Base-by-base conservation (phyloP, 2,113 vertebrate species). In the Lethenteron reissneri region DNA sequence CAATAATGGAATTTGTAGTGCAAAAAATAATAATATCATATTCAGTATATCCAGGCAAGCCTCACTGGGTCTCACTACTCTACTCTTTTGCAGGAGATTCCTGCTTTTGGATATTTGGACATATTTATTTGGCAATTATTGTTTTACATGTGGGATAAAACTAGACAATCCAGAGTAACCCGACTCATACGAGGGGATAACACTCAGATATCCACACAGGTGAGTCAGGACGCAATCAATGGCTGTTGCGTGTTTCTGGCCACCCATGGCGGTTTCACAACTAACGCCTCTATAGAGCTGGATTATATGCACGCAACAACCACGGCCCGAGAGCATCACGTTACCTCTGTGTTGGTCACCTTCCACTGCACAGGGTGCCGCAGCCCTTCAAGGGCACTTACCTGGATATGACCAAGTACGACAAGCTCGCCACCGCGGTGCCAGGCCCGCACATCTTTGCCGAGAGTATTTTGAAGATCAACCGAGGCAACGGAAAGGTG, bases 381-480 rank as follows among this genome's bases (percentile, higher is more conserved):
- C 90, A 95, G n/a, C 88, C 91, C 0, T 99, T 99, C 80, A 91
- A 88, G 82, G 94, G 94, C 41, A 87, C 94, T 81, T 99, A 99
- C 78, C 69, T 99, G 81, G 94, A 96, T 81, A 91, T 99, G 77
- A 91, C 94, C 70, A 99, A 95, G 77, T 97, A 94, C 77, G 92
- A 92, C 77, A 99, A 96, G 57, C 87, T 99, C 41, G 88, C 82
- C 79, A 87, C 83, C 70, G 79, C 84, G 0, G 79, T 94, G 76
- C 92, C 95, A 57, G 92, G 96, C 72, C 97, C 92, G 79, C 86
- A 95, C 58, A 87, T 99, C 73, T 84, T 99, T 76, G 90, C 92
- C 3, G 92, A 96, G 74, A 82, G 90, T 72, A 89, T 99, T 71
- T 96, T 88, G 81, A 99, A 99, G 82, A 90, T 99, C 71, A 99